Evolutionary conservation across 2,888 invertebrate genomes (phyloP).

Genomic region (Sialis fuliginosa): DNA sequence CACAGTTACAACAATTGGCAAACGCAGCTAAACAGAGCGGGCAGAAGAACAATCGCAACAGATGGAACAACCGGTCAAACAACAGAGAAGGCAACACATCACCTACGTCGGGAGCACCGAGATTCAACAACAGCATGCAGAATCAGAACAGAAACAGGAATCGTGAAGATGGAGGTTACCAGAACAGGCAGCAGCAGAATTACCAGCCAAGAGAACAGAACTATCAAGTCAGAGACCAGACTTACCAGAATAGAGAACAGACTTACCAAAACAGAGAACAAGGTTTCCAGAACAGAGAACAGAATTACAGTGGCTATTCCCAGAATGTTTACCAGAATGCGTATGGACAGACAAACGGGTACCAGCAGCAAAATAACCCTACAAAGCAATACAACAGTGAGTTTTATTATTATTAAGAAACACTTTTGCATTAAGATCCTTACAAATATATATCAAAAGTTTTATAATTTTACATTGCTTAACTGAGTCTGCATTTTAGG

Average conservation of each 20-base stretch:
- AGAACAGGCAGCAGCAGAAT: conserved; percentile 32
- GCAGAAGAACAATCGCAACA: conserved; percentile 18
- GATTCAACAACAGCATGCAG: conserved; percentile 28
- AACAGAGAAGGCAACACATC: conserved; percentile 36
- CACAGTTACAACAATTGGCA: conserved; percentile 61
- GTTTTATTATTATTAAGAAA: too few relatives aligned
- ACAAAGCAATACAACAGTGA: too few relatives aligned
- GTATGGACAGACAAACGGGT: conserved; percentile 14
- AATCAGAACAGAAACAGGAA: conserved; percentile 20
- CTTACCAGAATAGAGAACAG: too few relatives aligned
- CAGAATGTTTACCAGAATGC: conserved; percentile 11
- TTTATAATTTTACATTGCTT: too few relatives aligned
- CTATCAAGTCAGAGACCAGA: conserved; percentile 10
- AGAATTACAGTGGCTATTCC: too few relatives aligned
- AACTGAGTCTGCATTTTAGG: too few relatives aligned
- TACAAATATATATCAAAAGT: too few relatives aligned
- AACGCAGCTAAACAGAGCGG: conserved; percentile 29
- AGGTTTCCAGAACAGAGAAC: too few relatives aligned
- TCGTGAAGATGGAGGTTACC: conserved; percentile 28
- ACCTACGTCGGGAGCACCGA: conserved; percentile 31
- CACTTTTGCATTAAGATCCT: too few relatives aligned
- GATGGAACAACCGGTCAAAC: conserved; percentile 41
- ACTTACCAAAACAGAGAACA: too few relatives aligned
- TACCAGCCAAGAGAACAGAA: conserved; percentile 17
- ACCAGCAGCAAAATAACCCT: too few relatives aligned